Base-by-base conservation (phyloP, 2,797 vertebrate genomes). In the Betta splendens region DNA sequence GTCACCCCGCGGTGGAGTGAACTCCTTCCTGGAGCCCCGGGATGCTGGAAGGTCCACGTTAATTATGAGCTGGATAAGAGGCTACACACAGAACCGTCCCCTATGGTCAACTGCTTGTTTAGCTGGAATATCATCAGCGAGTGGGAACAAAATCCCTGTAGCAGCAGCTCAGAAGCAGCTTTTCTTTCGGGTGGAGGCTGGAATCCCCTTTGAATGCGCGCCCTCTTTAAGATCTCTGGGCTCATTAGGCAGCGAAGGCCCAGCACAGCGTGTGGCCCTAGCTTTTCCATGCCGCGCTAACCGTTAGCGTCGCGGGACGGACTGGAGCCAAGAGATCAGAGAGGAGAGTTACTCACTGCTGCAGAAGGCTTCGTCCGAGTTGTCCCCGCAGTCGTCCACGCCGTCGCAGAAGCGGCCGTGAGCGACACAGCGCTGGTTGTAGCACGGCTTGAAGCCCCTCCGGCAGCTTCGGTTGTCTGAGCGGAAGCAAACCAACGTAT, bases 401-500 rank as follows among this genome's bases (percentile, higher is more conserved):
- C 96, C 94, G 37, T 99, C 94, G 43, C 98, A 99, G 54, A 98
- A 90, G 72, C 89, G 94, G 58, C 84, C 75, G 50, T 92, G 95
- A 45, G 93, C 89, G 72, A 98, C 73, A 32, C 98, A 99, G 15
- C 94, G 94, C 2, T 89, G 94, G 81, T 97, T 98, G 78, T 92
- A 93, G 80, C 98, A 99, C 0, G 93, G 89, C 55, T 92, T 92
- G 72, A 95, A 96, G 33, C 96, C 96, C 72, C 87, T 94, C 44
- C 93, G 91, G 72, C 98, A 99, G 81, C 88, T 95, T 80, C 98
- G 94, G 69, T 97, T 97, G 88, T 98, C 98, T 99, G 87, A 37
- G 66, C 28, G 58, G 20, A 76, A 20, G n/a, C 11, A 21, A 37
- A n/a, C 8, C 4, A 52, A 17, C 3, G 20, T 9, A 4, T 35